These are phyloP conservation scores for Petaurus breviceps DNA, from an alignment of 2,113 vertebrate species.

Conservation along the genomic window DNA sequence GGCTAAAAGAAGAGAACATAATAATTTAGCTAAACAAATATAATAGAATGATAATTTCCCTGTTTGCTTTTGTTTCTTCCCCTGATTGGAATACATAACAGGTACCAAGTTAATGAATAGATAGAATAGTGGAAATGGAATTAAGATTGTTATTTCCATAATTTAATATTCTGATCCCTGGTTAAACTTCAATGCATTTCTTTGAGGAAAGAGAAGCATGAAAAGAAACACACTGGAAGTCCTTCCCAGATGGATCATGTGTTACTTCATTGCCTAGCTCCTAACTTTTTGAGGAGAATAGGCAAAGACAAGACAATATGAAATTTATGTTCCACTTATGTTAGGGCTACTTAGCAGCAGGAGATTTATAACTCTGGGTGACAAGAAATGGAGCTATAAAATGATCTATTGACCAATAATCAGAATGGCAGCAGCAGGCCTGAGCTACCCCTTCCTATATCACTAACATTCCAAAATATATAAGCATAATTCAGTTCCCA, in stretches of 20 bases:
- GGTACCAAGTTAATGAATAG: background rate
- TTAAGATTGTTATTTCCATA: background rate
- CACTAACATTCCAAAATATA: background rate
- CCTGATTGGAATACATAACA: background rate
- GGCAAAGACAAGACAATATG: background rate
- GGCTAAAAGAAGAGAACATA: background rate
- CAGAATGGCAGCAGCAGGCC: background rate
- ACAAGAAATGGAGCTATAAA: background rate
- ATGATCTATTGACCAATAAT: background rate
- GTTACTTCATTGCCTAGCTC: background rate
- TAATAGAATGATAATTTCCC: background rate
- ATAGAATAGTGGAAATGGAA: background rate
- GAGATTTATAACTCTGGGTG: background rate
- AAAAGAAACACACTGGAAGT: background rate
- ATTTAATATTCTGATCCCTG: background rate
- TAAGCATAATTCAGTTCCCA: background rate
- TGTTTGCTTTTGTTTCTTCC: background rate
- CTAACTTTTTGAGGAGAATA: background rate
- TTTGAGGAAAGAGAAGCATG: constrained; percentile 3
- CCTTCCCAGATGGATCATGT: background rate
- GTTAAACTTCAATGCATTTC: background rate
- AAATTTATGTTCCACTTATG: background rate
- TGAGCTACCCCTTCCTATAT: background rate
- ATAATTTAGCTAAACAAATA: background rate
- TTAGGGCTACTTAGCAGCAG: background rate